Percentiles rank a stretch among this genome's conserved stretches.
These are phyloP conservation scores for Exaiptasia diaphana DNA, from an alignment of 64 coral and sea anemone genomes.

Conservation along the genomic window DNA sequence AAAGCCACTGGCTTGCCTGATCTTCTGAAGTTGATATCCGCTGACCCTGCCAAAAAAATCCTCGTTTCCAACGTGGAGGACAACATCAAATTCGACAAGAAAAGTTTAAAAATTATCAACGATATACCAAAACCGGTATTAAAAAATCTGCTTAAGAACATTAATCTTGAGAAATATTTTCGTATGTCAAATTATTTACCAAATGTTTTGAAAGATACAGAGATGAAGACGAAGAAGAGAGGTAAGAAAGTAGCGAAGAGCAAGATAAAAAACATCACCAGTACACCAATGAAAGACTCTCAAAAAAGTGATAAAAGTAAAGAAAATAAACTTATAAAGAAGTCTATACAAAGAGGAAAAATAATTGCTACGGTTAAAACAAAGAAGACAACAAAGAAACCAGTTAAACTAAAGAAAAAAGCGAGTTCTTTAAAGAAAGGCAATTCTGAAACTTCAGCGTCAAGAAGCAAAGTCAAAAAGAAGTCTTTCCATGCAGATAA, in stretches of 20 bases:
- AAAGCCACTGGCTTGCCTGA: neutral
- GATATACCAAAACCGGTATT: neutral
- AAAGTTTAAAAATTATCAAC: neutral
- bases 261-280: no score
- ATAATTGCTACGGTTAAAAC: no score
- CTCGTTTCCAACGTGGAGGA: neutral
- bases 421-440: neutral
- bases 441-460: neutral
- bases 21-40: neutral
- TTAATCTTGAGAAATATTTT: neutral
- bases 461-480: no score
- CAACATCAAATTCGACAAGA: neutral
- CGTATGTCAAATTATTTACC: neutral
- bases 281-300: neutral
- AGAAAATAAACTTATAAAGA: no score
- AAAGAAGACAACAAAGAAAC: neutral
- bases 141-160: neutral
- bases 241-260: neutral
- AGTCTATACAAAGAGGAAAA: neutral
- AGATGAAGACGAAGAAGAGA: neutral
- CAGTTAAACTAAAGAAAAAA: neutral
- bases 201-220: neutral
- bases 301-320: neutral
- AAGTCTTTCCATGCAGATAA: no score
- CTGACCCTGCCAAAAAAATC: constrained; percentile 11